Evolutionary conservation across 1,140 invertebrate genomes (phyloP).

Genomic region (Dysdera silvatica): DNA sequence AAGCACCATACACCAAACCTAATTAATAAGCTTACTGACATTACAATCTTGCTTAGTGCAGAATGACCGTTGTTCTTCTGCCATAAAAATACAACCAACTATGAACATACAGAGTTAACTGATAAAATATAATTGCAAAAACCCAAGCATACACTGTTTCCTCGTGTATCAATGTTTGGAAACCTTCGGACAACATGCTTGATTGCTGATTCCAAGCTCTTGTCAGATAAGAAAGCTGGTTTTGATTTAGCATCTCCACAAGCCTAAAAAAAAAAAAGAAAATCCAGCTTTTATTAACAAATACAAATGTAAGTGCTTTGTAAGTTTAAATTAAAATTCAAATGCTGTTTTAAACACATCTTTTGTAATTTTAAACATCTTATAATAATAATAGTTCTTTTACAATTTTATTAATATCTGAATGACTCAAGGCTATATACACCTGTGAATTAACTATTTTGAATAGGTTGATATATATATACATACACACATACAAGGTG

Average conservation of each 20-base stretch:
- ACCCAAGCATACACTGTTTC: constrained; percentile 38
- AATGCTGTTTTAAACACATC: not conserved
- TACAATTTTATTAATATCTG: not conserved
- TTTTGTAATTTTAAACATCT: not conserved
- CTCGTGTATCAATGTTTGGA: constrained; percentile 90
- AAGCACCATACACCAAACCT: too few species aligned
- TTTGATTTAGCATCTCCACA: constrained; percentile 97
- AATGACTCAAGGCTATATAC: not conserved
- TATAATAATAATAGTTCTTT: not conserved
- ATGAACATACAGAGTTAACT: too few species aligned
- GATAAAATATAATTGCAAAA: too few species aligned
- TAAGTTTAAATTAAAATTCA: not conserved
- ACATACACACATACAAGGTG: too few species aligned
- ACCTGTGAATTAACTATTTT: not conserved
- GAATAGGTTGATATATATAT: too few species aligned
- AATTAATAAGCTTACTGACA: too few species aligned
- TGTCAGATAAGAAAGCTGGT: constrained; percentile 91
- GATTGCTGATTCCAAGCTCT: constrained; percentile 88
- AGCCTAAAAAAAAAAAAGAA: constrained; percentile 51
- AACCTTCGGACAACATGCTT: constrained; percentile 91
- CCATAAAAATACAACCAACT: too few species aligned
- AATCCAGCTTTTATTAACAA: not conserved
- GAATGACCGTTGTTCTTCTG: too few species aligned
- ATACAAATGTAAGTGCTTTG: constrained; percentile 4
- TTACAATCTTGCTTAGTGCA: too few species aligned